These are phyloP conservation scores for Zoanthus sociatus DNA, from an alignment of 92 coral and sea anemone species.

Conservation along the genomic window DNA sequence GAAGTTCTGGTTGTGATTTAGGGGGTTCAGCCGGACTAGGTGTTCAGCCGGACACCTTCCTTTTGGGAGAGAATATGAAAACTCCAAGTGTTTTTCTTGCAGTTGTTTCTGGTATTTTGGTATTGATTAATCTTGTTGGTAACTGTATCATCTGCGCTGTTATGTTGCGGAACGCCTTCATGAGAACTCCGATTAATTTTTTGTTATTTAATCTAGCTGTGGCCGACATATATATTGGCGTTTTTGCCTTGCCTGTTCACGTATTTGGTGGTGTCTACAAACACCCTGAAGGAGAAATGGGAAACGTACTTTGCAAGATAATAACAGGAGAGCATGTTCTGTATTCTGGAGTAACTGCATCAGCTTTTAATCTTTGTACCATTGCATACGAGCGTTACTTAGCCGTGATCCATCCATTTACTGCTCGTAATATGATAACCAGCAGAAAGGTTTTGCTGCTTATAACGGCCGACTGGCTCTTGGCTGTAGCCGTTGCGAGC, in stretches of 20 bases:
- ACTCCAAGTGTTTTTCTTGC: neutral
- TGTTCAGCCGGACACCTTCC: too few relatives aligned
- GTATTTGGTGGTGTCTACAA: conserved; percentile 41
- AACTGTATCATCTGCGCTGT: conserved; percentile 58
- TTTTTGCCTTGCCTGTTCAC: conserved; percentile 29
- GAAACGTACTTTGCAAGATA: conserved; percentile 45
- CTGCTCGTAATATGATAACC: neutral
- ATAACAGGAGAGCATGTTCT: conserved; percentile 56
- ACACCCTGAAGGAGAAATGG: conserved; percentile 54
- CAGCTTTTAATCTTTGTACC: conserved; percentile 35
- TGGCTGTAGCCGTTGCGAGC: conserved; percentile 11
- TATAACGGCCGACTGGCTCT: conserved; percentile 39
- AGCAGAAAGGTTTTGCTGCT: conserved; percentile 11
- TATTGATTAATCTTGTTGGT: conserved; percentile 53
- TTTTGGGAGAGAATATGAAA: neutral
- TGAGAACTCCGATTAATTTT: conserved; percentile 62
- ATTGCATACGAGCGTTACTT: conserved; percentile 59
- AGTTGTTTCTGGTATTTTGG: conserved; percentile 21
- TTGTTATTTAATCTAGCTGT: conserved; percentile 62
- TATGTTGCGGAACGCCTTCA: conserved; percentile 51
- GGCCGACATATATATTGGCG: conserved; percentile 59
- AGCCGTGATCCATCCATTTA: conserved; percentile 51
- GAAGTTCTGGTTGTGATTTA: too few relatives aligned
- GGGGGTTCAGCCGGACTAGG: too few relatives aligned
- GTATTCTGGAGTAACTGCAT: conserved; percentile 49